Base-by-base conservation (phyloP, 2,888 invertebrate genomes). In the Ctenicera cuprea region DNA sequence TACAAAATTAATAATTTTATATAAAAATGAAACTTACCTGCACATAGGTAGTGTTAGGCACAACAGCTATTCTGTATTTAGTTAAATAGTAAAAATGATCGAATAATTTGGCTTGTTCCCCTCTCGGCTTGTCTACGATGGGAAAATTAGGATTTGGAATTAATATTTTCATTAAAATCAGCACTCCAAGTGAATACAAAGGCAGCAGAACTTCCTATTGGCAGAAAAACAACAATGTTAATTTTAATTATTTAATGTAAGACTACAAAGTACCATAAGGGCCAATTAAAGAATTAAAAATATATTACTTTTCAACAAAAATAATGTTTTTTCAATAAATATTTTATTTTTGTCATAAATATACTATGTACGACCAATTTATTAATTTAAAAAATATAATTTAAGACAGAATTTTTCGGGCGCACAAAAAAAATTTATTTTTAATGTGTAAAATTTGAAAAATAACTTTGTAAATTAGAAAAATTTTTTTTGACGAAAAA, bases 131-230 rank as follows among this genome's bases (percentile, higher is more conserved):
- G 74, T 89, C 89, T 83, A 94, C 92, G 79, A 91, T 91, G 0
- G 93, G 93, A 85, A 93, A 93, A 87, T 94, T 92, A 57, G 94
- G 94, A 86, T 94, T 94, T 20, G 94, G 94, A 81, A 94, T 91
- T 79, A 92, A 86, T 85, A 93, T 89, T 87, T 94, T 94, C 78
- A 94, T 89, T 82, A 94, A 89, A 78, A 94, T 93, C 76, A 95
- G 88, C 76, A 94, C 91, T 38, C 91, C 91, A 75, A 95, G 88
- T 38, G 94, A 94, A 86, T 94, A 94, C 0, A 95, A 89, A 1
- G 95, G 95, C 75, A 94, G 89, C 76, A 95, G 88, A 62, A 95
- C 90, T 88, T 95, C 95, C 95, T 95, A 89, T 4, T 88, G 86
- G 76, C 72, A 69, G 57, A 63, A 71, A 76, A 70, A 59, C 18